Conservation (phyloP, 2,113 vertebrate genomes). For the Cyphomyrus plagiostoma region DNA sequence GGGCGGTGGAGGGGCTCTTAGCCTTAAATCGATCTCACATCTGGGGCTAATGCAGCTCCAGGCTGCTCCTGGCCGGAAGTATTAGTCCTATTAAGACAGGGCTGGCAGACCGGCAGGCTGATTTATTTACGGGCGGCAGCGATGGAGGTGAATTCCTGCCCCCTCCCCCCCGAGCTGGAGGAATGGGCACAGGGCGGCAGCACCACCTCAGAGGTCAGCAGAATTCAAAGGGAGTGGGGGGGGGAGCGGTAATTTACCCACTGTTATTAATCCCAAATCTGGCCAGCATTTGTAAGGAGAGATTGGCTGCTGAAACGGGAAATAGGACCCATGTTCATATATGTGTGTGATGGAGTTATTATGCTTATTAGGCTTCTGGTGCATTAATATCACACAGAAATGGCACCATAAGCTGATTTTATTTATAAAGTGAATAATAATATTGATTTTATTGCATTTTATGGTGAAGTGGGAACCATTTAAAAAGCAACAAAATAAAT, state of each 20-base stretch:
- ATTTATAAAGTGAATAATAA: not conserved
- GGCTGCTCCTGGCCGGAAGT: slow-evolving; percentile 92
- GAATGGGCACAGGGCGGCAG: slow-evolving; percentile 16
- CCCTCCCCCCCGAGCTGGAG: slow-evolving; percentile 24
- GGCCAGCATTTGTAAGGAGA: slow-evolving; percentile 2
- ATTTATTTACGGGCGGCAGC: slow-evolving; percentile 75
- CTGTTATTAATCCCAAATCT: not conserved
- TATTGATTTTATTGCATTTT: not conserved
- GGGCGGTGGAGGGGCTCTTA: slow-evolving; percentile 70
- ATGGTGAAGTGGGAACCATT: not conserved
- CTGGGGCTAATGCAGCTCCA: slow-evolving; percentile 89
- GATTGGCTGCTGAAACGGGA: not conserved
- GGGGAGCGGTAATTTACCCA: not conserved
- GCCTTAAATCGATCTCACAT: slow-evolving; percentile 93
- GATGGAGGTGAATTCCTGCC: slow-evolving; percentile 51
- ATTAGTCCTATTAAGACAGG: slow-evolving; percentile 90
- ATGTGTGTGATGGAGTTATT: not conserved
- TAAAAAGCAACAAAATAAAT: not conserved
- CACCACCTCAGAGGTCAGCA: slow-evolving; percentile 15
- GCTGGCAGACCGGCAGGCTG: slow-evolving; percentile 78
- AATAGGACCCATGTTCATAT: not conserved
- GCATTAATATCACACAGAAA: not conserved
- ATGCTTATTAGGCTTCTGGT: not conserved
- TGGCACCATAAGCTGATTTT: not conserved
- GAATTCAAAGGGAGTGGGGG: not conserved